Evolutionary conservation across 2,113 vertebrate species (phyloP), one percentile per base, ranked within the genome.

Genomic region (Rhinichthys klamathensis): DNA sequence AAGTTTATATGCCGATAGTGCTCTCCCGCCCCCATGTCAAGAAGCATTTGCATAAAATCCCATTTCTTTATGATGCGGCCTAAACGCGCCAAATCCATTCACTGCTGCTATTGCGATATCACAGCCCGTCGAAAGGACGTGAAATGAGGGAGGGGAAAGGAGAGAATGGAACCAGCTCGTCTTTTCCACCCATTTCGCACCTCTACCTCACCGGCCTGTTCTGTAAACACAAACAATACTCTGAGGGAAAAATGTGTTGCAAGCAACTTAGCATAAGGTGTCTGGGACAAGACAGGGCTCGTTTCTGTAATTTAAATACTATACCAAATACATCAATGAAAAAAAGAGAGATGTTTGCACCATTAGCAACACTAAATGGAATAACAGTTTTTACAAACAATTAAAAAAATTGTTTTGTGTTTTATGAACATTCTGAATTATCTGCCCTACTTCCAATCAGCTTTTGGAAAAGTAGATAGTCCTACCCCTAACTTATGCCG

Each of bases 1-100:
- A 83, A 75, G 88, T 89, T 89, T 88, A 87, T 86, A 89, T 81
- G 86, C 81, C 25, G 80, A 85, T 84, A 87, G 80, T 89, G 85
- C 69, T 80, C 58, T 78, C 27, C 58, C 80, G 49, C 80, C 58
- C 75, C 79, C 56, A 58, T 82, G 65, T 86, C 69, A 73, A 58
- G 27, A 82, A 12, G 32, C 65, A 88, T 89, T 88, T 86, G 73
- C 82, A 89, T 89, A 88, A 89, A 89, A 82, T 86, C 84, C 82
- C 82, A 79, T 89, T 86, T 89, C 2, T 56, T 63, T 61, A 82
- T 61, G 54, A 88, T 54, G 56, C 78, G 49, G 56, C 81, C 78
- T 89, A 82, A 67, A 75, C 51, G 44, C 23, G 76, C 80, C 77
- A 88, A 88, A 88, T 89, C 84, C 86, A 88, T 86, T 88, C 46